A percentile compares a stretch with the other conserved stretches of the same genome.
Evolutionary conservation across 2,797 vertebrate species (phyloP).

Genomic region (Artibeus lituratus): DNA sequence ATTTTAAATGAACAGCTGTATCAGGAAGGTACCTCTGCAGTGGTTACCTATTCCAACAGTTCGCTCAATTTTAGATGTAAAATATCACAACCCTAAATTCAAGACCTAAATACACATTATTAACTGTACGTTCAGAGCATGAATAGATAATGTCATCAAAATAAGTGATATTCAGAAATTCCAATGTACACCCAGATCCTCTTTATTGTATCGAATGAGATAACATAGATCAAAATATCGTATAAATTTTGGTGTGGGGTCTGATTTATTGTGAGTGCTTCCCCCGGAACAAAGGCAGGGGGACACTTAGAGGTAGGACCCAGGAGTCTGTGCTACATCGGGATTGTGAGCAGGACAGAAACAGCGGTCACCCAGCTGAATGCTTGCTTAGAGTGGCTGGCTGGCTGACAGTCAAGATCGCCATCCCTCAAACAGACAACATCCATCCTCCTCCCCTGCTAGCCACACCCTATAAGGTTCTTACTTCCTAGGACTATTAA

Average conservation of each 20-base stretch:
- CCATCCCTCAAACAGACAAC: not conserved
- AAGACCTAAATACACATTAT: not conserved
- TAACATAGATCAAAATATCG: not conserved
- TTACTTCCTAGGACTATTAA: not conserved
- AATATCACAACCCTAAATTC: not conserved
- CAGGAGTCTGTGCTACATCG: not conserved
- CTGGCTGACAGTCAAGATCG: not conserved
- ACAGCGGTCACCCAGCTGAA: not conserved
- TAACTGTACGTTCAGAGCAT: not conserved
- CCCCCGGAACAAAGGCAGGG: not conserved
- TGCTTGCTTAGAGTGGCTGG: too few species aligned
- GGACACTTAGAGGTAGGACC: not conserved
- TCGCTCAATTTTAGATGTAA: not conserved
- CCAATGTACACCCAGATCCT: not conserved
- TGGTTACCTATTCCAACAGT: not conserved
- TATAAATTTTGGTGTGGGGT: not conserved
- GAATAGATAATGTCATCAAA: not conserved
- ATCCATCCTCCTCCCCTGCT: not conserved
- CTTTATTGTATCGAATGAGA: not conserved
- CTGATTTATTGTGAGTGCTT: not conserved
- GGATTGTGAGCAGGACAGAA: not conserved
- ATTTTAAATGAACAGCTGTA: not conserved
- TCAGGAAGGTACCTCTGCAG: not conserved
- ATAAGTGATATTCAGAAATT: not conserved
- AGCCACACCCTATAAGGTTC: not conserved